Evolutionary conservation across 2,888 invertebrate species (phyloP), one percentile per base, ranked within the genome.

Genomic region (Nephrotoma guestfalica): DNA sequence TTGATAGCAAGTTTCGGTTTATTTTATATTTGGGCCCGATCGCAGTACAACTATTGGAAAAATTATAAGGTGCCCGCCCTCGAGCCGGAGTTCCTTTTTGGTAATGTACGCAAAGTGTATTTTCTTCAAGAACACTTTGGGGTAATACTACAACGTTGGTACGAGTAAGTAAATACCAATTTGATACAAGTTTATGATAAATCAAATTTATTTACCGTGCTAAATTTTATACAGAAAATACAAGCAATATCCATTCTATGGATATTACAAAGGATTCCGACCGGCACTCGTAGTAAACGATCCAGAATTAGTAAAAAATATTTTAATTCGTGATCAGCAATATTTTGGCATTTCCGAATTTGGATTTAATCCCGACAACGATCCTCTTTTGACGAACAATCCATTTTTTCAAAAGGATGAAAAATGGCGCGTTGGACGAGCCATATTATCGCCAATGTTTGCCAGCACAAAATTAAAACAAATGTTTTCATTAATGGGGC

Each of bases 231-330:
- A 13, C 47, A 84, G 84, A 84, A 84, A 84, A n/a, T 84, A 13
- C 9, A 41, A 41, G n/a, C 84, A 84, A 84, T 84, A 84, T 84
- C 87, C 87, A 47, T 87, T 85, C 40, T 13, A 9, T 40, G 87
- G 87, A 7, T 87, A 83, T 30, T 87, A 71, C 41, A 87, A 86
- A 41, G 41, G 57, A 13, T 71, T 87, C 6, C 18, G 13, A 71
- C 87, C 87, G 4, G 40, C 71, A 5, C 30, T 87, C 4, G 41
- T 85, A 41, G 4, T 86, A 5, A 85, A 71, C 6, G 87, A 87
- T 47, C 86, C 87, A 6, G 86, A 86, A 40, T 11, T 87, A 11
- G 83, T 87, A 4, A 87, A 87, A 51, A 86, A 87, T 83, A 86
- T 87, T 15, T 11, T 87, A 0, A 86, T 87, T 11, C 86, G 86